Evolutionary conservation across 2,888 invertebrate species (phyloP).

Genomic region (Ephialtes manifestator): DNA sequence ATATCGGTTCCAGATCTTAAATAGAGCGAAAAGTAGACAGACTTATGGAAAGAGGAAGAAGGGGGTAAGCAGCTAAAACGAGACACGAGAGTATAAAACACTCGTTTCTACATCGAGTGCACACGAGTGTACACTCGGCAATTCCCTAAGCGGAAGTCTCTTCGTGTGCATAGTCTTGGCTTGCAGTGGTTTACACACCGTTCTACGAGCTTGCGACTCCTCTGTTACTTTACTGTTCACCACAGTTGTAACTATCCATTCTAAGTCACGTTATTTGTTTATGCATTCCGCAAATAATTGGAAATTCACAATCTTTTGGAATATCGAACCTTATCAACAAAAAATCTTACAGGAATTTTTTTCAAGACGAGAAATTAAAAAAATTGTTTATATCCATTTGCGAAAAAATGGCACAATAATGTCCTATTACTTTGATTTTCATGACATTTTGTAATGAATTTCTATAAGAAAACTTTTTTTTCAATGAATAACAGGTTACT

Average conservation of each 20-base stretch:
- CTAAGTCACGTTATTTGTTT: background rate
- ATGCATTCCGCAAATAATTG: no score
- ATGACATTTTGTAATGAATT: no score
- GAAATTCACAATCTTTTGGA: no score
- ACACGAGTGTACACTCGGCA: constrained; percentile 60
- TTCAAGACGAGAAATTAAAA: no score
- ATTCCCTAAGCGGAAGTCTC: constrained; percentile 65
- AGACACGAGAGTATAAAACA: constrained; percentile 34
- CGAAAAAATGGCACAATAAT: no score
- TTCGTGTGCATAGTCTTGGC: constrained; percentile 57
- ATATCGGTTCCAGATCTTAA: constrained; percentile 75
- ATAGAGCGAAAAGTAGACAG: constrained; percentile 72
- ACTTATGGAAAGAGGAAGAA: constrained; percentile 23
- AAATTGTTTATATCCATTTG: no score
- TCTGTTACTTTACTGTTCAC: constrained; percentile 11
- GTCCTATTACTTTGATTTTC: no score
- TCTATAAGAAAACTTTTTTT: no score
- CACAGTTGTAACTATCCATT: no score
- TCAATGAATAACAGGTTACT: no score
- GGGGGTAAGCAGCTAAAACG: constrained; percentile 12
- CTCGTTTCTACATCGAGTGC: constrained; percentile 18
- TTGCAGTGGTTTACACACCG: constrained; percentile 56
- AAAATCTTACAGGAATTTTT: no score
- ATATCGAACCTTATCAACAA: no score
- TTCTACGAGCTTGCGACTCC: constrained; percentile 40